phyloP scores from a whole-genome alignment of 2,113 vertebrate genomes.

The Cephalophus harveyi region DNA sequence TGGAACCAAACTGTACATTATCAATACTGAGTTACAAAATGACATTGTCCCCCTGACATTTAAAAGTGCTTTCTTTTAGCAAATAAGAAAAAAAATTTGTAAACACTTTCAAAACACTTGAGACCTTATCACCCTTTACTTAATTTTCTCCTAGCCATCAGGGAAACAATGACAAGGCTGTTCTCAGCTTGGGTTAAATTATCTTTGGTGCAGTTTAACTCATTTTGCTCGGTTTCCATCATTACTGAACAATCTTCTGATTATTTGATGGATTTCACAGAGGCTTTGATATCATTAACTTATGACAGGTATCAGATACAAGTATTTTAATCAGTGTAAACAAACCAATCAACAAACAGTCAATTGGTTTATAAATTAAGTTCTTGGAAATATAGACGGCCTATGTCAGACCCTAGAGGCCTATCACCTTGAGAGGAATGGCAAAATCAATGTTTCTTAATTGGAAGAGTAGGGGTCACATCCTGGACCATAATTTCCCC shows the following conservation, averaged over 20 bases:
- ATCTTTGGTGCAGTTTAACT: not conserved
- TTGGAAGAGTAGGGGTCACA: not conserved
- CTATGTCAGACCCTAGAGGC: not conserved
- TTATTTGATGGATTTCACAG: not conserved
- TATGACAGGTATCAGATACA: not conserved
- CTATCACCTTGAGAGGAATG: not conserved
- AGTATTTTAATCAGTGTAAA: constrained; percentile 17
- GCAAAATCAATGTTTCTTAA: constrained; percentile 9
- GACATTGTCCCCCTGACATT: not conserved
- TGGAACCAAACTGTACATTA: not conserved
- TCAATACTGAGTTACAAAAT: constrained; percentile 2
- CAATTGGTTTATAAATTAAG: not conserved
- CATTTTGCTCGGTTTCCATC: not conserved
- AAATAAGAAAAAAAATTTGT: not conserved
- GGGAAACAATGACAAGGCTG: not conserved
- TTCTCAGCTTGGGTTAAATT: not conserved
- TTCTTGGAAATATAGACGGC: not conserved
- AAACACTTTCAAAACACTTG: not conserved
- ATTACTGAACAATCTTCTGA: not conserved
- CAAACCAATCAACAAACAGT: not conserved
- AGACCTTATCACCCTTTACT: not conserved
- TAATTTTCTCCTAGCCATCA: not conserved
- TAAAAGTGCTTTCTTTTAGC: not conserved
- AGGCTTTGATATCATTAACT: not conserved
- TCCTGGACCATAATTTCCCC: not conserved